Evolutionary conservation across 2,113 vertebrate species (phyloP), one percentile per base, ranked within the genome.

Genomic region (Pteruthius melanotis): DNA sequence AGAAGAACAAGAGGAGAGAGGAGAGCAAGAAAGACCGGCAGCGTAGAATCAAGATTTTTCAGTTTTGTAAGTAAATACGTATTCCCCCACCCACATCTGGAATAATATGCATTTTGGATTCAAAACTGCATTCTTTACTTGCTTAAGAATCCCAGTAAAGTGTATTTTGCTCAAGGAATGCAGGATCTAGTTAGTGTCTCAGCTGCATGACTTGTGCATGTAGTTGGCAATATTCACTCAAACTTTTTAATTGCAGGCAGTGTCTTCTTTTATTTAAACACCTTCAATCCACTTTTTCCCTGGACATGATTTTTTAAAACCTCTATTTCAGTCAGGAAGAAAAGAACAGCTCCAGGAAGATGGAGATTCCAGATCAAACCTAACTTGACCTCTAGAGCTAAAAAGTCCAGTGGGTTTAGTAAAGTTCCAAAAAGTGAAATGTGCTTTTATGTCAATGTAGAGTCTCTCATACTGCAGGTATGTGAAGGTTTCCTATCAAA

Each of bases 81-180:
- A 83, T 93, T 95, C 72, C 63, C 87, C 86, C 86, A 92, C 95
- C 86, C 94, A 93, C 93, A 97, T 93, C 90, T 96, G 96, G 95
- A 96, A 95, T 63, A 94, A 89, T 90, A 95, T 11, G 74, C 95
- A 93, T 81, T 93, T 95, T 97, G 95, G 95, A 96, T 79, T 83
- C 76, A 89, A 75, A 90, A 86, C 65, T 91, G 56, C 95, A 95
- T 97, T 97, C 92, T 93, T 97, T 79, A 87, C 60, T 96, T 70
- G 69, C 50, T 54, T 70, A 92, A 93, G 64, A 87, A 64, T 95
- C 93, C 52, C 75, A 95, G 83, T 88, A 94, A 96, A 95, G 44
- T 63, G 63, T 80, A 54, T 94, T 93, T 84, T 5, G 2, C 53
- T 78, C 68, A 56, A 94, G 37, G 78, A 96, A 95, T 87, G 83